Conservation (phyloP, 1,140 invertebrate genomes). For the Zaprionus lachaisei region DNA sequence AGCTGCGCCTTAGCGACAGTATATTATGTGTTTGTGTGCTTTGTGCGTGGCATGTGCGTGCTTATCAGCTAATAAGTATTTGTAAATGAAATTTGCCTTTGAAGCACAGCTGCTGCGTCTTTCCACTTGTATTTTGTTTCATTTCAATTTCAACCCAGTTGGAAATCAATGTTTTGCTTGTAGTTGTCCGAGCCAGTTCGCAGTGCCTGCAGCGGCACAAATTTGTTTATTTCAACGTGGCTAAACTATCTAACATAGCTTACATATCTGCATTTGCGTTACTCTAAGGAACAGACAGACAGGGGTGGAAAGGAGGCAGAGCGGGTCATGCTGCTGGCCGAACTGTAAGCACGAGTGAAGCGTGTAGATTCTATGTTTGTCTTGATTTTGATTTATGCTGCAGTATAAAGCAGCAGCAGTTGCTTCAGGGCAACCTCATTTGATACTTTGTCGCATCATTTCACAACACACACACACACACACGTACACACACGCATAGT, state of each 20-base stretch:
- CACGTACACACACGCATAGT: background rate
- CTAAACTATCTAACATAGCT: constrained; percentile 62
- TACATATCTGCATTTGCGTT: constrained; percentile 66
- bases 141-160: background rate
- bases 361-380: constrained; percentile 63
- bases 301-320: background rate
- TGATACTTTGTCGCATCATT: constrained; percentile 81
- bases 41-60: constrained; percentile 41
- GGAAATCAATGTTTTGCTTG: background rate
- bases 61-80: constrained; percentile 50
- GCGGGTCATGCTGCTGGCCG: background rate
- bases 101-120: background rate
- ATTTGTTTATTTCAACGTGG: constrained; percentile 71
- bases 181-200: background rate
- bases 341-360: constrained; percentile 51
- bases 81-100: background rate
- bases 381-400: constrained; percentile 82
- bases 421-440: constrained; percentile 67
- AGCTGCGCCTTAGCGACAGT: constrained; percentile 16
- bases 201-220: constrained; percentile 28
- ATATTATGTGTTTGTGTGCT: constrained; percentile 37
- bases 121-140: background rate
- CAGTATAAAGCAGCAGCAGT: constrained; percentile 63
- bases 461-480: constrained; percentile 52
- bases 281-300: constrained; percentile 11